Base-by-base conservation (phyloP, 2,797 vertebrate species). In the Aulostomus chinensis region DNA sequence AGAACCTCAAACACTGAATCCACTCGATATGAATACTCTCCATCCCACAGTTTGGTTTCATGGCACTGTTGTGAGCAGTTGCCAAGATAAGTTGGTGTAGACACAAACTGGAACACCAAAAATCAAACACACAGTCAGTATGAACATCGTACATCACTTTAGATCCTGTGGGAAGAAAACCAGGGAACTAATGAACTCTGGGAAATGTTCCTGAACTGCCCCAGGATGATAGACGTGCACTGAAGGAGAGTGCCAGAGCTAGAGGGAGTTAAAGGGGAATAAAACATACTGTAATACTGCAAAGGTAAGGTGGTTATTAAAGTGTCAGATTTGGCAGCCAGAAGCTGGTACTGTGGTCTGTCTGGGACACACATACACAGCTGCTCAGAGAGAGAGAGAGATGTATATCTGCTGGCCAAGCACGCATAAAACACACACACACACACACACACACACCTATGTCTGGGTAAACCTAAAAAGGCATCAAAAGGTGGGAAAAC, bases 151-250 rank as follows among this genome's bases (percentile, higher is more conserved):
- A 54, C 62, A 66, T 52, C 37, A 59, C 62, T 42, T 29, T 41
- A 56, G 52, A 64, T 79, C 70, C 68, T 55, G 68, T 53, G 58
- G 78, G 75, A 76, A 48, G 68, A 51, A 66, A 80, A 68, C 67
- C 15, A 25, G 55, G 64, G 47, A 77, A 50, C 53, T 71, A 78
- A 81, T 68, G 73, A 81, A 84, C 67, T 78, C 68, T 72, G 76
- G 69, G 69, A 87, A 81, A 78, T 59, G 71, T 83, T 84, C 70
- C 59, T 78, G 74, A 71, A 62, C 40, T 66, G 71, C 68, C 58
- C 63, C 67, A 48, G 60, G 73, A 69, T 77, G 78, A 76, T 28
- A 61, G 43, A 62, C 61, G 58, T 71, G 64, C 45, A 68, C 58
- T 46, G 49, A 65, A 63, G 26, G 64, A 51, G 52, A 39, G 48